Conservation (phyloP, 2,113 vertebrate species). For the Eulemur macaco region DNA sequence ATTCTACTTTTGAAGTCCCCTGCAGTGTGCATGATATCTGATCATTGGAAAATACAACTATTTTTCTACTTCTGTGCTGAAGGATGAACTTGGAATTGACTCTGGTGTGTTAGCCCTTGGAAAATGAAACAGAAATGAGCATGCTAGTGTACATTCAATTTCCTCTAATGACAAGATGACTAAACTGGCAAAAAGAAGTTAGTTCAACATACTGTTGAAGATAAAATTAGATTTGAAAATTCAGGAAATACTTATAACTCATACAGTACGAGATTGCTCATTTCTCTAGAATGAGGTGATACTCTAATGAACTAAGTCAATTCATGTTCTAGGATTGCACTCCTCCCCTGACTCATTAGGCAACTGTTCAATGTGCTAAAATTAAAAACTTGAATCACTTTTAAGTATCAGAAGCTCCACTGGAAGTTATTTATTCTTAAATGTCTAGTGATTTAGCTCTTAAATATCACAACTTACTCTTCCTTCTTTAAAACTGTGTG, state of each 20-base stretch:
- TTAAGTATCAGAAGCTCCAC: neutral
- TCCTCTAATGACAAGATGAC: neutral
- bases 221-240: constrained; percentile 4
- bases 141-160: neutral
- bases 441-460: neutral
- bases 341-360: neutral
- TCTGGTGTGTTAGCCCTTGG: neutral
- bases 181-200: neutral
- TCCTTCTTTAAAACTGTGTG: neutral
- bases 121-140: constrained; percentile 4
- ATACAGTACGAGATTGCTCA: neutral
- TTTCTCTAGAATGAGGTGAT: neutral
- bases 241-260: neutral
- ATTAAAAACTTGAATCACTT: neutral
- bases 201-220: neutral
- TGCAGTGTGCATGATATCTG: neutral
- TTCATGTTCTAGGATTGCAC: neutral
- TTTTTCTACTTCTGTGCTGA: neutral
- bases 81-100: neutral
- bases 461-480: neutral
- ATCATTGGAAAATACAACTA: neutral
- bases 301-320: neutral
- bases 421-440: neutral
- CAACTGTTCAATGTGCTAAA: neutral
- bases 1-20: neutral